Conservation (phyloP, 1,140 invertebrate genomes). For the Dryas iulia region DNA sequence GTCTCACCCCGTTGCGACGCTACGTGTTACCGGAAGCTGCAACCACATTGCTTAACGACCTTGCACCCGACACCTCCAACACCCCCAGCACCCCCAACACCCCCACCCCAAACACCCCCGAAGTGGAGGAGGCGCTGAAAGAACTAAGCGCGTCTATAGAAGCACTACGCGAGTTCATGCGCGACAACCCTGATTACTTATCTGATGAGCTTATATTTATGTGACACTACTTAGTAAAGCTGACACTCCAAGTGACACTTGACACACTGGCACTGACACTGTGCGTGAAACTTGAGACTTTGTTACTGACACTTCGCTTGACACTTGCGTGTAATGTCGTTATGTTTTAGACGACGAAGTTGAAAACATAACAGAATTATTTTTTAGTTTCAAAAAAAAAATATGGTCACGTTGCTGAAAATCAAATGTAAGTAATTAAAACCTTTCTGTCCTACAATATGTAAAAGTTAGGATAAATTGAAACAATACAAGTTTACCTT, state of each 20-base stretch:
- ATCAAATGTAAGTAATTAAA: no score
- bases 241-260: no score
- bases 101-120: neutral
- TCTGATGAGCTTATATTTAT: conserved; percentile 15
- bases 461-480: no score
- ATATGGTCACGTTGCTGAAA: no score
- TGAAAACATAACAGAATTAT: no score
- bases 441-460: no score
- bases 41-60: conserved; percentile 35
- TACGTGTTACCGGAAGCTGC: conserved; percentile 49
- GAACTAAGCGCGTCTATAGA: conserved; percentile 10
- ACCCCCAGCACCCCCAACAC: neutral
- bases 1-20: conserved; percentile 47
- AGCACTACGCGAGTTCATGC: conserved; percentile 30
- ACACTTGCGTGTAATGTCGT: no score
- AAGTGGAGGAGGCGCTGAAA: neutral
- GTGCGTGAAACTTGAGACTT: neutral
- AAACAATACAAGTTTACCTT: no score
- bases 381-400: no score
- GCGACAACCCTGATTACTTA: conserved; percentile 45
- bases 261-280: no score
- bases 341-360: no score
- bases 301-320: neutral
- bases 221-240: neutral
- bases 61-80: conserved; percentile 3